Evolutionary conservation across 2,888 invertebrate genomes (phyloP).

Genomic region (Protophormia terraenovae): DNA sequence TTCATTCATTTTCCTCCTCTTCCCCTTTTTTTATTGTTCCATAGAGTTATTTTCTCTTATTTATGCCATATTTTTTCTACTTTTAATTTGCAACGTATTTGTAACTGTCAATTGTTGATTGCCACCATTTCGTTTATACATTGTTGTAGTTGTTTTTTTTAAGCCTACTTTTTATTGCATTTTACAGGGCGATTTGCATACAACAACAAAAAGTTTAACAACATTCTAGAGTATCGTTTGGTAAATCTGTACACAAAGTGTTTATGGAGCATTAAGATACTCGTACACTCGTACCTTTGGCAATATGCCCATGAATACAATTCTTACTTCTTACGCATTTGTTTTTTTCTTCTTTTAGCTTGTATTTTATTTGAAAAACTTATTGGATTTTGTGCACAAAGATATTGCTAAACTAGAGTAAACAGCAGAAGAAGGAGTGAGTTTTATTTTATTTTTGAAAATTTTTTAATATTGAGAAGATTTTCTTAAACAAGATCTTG

Average conservation of each 20-base stretch:
- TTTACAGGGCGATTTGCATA: constrained; percentile 47
- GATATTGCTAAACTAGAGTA: neutral
- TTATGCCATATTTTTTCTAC: constrained; percentile 49
- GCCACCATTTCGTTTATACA: constrained; percentile 54
- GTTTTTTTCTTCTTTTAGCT: neutral
- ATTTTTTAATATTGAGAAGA: neutral
- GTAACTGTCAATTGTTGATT: constrained; percentile 70
- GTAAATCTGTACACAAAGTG: constrained; percentile 63
- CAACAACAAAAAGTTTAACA: constrained; percentile 23
- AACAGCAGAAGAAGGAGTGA: constrained; percentile 4
- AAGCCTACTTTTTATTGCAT: constrained; percentile 58
- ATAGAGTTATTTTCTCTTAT: neutral
- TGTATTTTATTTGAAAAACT: constrained; percentile 34
- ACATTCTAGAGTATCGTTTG: constrained; percentile 47
- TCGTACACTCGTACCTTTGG: constrained; percentile 34
- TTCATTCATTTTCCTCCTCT: neutral
- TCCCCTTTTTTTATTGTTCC: neutral
- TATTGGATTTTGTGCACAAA: constrained; percentile 45
- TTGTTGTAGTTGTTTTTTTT: neutral
- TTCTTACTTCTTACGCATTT: neutral
- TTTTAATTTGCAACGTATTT: constrained; percentile 69
- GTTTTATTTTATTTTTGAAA: neutral
- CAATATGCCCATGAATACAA: neutral
- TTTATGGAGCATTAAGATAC: constrained; percentile 60
- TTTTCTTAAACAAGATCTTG: constrained; percentile 52